Conservation (phyloP, 1,140 invertebrate genomes). For the Lepidurus couesii region DNA sequence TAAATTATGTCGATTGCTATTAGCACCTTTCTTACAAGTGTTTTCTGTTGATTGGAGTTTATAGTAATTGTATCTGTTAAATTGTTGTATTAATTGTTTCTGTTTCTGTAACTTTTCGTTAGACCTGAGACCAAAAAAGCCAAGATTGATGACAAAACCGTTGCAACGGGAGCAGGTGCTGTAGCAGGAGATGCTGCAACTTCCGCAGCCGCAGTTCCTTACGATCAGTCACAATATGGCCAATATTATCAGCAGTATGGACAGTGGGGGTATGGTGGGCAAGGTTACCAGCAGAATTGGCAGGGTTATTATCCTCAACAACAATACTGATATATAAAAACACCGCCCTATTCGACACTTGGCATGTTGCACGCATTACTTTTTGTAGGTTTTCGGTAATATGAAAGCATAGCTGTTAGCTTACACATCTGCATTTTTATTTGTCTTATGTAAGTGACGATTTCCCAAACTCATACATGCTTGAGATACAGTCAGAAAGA, state of each 20-base stretch:
- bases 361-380: not conserved
- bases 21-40: not conserved
- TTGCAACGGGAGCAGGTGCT: not conserved
- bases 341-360: no score
- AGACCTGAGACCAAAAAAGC: constrained; percentile 4
- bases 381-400: not conserved
- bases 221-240: constrained; percentile 8
- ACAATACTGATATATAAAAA: not conserved
- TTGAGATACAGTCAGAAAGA: not conserved
- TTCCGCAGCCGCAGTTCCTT: not conserved
- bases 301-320: constrained; percentile 9
- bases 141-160: not conserved
- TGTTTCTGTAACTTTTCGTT: not conserved
- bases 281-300: constrained; percentile 4
- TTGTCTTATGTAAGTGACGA: constrained; percentile 9
- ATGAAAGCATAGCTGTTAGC: not conserved
- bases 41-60: not conserved
- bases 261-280: not conserved
- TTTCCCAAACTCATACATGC: not conserved
- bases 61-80: not conserved
- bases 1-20: not conserved
- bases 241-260: not conserved
- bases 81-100: not conserved
- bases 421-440: not conserved
- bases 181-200: no score